Conservation (phyloP, 1,140 invertebrate genomes). For the Procambarus virginalis region DNA sequence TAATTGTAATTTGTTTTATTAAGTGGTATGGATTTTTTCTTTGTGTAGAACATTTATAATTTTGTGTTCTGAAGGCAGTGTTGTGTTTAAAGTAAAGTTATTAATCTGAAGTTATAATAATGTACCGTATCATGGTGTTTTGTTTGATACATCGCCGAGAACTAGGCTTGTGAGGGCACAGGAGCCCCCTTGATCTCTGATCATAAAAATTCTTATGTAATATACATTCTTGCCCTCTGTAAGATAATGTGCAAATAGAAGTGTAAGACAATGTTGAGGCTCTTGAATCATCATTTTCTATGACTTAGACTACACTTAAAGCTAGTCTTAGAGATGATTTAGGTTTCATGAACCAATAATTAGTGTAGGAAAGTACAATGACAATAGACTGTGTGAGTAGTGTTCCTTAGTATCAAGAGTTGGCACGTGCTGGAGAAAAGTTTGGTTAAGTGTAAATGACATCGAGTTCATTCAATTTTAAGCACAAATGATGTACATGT, state of each 20-base stretch:
- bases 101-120: neutral
- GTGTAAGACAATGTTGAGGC: neutral
- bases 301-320: neutral
- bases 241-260: neutral
- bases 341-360: neutral
- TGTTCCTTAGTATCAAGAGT: too few species aligned
- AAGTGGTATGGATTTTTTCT: neutral
- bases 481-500: too few species aligned
- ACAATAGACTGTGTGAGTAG: too few species aligned
- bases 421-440: too few species aligned
- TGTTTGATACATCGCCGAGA: too few species aligned
- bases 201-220: too few species aligned
- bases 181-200: too few species aligned
- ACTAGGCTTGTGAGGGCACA: too few species aligned
- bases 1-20: neutral
- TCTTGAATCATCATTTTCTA: neutral
- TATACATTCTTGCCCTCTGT: neutral
- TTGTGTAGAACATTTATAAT: neutral
- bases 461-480: too few species aligned
- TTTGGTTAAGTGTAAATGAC: too few species aligned
- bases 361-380: too few species aligned
- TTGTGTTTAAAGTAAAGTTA: neutral
- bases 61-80: neutral
- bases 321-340: neutral
- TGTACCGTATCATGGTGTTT: too few species aligned